A percentile compares a stretch with the other conserved stretches of the same genome.
These are phyloP conservation scores for Mareca strepera DNA, from an alignment of 2,797 vertebrate genomes.

Conservation along the genomic window DNA sequence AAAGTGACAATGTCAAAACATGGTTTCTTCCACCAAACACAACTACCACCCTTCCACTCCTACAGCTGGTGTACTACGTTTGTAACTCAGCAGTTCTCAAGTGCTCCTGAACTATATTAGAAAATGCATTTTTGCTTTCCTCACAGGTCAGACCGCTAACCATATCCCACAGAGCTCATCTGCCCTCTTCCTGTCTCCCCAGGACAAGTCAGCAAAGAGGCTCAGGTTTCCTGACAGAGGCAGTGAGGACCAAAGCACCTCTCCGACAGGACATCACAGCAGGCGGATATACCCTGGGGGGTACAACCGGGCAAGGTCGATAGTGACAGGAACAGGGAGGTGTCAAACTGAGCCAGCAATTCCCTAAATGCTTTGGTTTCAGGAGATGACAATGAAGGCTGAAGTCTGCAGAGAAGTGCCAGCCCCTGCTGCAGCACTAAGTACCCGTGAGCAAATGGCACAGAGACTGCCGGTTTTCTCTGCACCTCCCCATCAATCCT, in stretches of 20 bases:
- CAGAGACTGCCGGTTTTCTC: background rate
- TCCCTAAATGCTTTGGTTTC: background rate
- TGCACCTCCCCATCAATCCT: background rate
- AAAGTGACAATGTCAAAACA: background rate
- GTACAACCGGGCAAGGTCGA: background rate
- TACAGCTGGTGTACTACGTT: background rate
- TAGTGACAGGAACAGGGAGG: background rate
- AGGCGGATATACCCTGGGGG: background rate
- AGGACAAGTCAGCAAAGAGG: background rate
- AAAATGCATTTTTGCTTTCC: background rate
- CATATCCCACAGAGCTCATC: background rate
- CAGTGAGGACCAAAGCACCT: background rate
- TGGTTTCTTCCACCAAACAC: background rate
- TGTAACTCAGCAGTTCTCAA: background rate
- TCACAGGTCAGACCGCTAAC: background rate
- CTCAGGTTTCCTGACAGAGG: rapidly evolving
- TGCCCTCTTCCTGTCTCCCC: background rate
- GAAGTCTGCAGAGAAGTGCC: background rate
- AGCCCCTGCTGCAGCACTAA: background rate
- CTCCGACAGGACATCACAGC: background rate
- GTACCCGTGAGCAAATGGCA: background rate
- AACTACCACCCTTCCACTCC: background rate
- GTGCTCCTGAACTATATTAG: background rate
- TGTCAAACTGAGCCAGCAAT: background rate
- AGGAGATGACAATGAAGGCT: background rate